Conservation (phyloP, 1,140 invertebrate genomes). For the roundworm (Caenorhabditis elegans) region WBcel235 BX284606.5:10639501-10640000, state of each 20-base stretch:
- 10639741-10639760: neutral
- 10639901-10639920: too few relatives aligned
- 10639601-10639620: neutral
- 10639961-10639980: too few relatives aligned
- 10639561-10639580: neutral
- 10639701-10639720: neutral
- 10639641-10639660: neutral
- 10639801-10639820: neutral
- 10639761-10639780: neutral
- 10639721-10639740: conserved; percentile 22
- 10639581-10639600: neutral
- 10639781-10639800: neutral
- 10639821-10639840: neutral
- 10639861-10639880: too few relatives aligned
- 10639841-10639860: too few relatives aligned
- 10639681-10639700: conserved; percentile 25
- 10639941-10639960: too few relatives aligned
- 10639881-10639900: too few relatives aligned
- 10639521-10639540: neutral
- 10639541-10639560: neutral
- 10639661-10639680: neutral
- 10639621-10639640: neutral
- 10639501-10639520: conserved; percentile 2
- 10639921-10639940: too few relatives aligned
- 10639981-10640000: too few relatives aligned